These are phyloP conservation scores for Drosophila quinaria DNA, from an alignment of 2,888 invertebrate genomes.

Conservation along the genomic window DNA sequence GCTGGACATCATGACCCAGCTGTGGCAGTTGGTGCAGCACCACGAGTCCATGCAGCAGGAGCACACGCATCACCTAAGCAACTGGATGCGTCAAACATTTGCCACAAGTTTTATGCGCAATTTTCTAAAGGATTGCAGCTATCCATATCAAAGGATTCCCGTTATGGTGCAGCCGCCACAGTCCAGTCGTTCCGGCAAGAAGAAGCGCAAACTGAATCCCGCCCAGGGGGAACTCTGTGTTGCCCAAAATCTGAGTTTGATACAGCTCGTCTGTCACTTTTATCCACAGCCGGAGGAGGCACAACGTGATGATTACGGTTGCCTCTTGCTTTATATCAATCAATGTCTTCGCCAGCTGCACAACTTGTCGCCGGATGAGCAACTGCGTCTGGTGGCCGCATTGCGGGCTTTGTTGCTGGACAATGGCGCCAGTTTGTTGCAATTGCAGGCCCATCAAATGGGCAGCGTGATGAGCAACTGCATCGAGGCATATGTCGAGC, in stretches of 20 bases:
- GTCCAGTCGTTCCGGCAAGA: neutral
- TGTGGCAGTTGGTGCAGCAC: constrained; percentile 87
- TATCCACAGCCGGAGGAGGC: constrained; percentile 49
- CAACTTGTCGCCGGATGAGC: constrained; percentile 54
- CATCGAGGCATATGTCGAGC: constrained; percentile 72
- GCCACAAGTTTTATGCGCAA: constrained; percentile 87
- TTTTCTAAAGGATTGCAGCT: constrained; percentile 82
- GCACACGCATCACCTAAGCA: constrained; percentile 85
- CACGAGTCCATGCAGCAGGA: constrained; percentile 67
- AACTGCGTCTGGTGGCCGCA: constrained; percentile 68
- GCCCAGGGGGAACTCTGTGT: constrained; percentile 85
- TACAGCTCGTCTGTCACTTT: constrained; percentile 87
- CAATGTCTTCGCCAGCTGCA: constrained; percentile 49
- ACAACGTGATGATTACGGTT: constrained; percentile 37
- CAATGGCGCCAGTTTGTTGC: constrained; percentile 65
- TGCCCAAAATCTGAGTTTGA: constrained; percentile 87
- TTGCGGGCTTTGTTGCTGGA: constrained; percentile 71
- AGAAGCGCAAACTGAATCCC: constrained; percentile 37
- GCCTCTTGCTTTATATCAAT: constrained; percentile 50
- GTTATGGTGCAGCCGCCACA: too few relatives aligned
- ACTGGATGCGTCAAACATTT: constrained; percentile 87
- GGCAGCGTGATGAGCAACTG: constrained; percentile 76
- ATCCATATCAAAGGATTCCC: constrained; percentile 81
- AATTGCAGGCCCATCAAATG: constrained; percentile 62
- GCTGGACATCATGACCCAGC: constrained; percentile 88